These are phyloP conservation scores for Pycnonotus jocosus DNA, from an alignment of 2,113 vertebrate genomes.

Conservation along the genomic window DNA sequence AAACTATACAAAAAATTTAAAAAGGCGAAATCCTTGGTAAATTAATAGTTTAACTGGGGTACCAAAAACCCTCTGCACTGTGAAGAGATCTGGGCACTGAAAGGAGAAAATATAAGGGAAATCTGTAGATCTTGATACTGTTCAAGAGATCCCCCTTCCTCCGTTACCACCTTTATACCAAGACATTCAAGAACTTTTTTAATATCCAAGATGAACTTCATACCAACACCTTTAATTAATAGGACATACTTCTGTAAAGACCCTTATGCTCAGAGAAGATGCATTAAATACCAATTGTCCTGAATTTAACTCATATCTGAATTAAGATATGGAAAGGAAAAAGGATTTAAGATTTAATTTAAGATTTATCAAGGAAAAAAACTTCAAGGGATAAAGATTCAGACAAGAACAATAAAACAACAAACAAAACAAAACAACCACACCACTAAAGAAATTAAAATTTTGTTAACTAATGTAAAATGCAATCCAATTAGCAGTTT, in stretches of 20 bases:
- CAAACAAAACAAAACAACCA: neutral
- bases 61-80: neutral
- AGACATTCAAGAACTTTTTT: neutral
- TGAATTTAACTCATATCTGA: neutral
- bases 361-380: neutral
- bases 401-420: neutral
- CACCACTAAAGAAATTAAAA: neutral
- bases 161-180: neutral
- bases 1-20: no score
- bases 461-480: neutral
- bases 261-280: rapidly evolving
- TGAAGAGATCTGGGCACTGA: neutral
- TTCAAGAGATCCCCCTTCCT: neutral
- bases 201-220: neutral
- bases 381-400: neutral
- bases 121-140: neutral
- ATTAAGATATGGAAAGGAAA: neutral
- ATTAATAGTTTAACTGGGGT: neutral
- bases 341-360: no score
- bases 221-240: neutral
- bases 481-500: neutral
- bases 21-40: neutral
- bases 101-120: neutral
- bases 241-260: neutral
- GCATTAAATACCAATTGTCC: neutral